Conservation (phyloP, 2,113 vertebrate species). For the Oplegnathus fasciatus region DNA sequence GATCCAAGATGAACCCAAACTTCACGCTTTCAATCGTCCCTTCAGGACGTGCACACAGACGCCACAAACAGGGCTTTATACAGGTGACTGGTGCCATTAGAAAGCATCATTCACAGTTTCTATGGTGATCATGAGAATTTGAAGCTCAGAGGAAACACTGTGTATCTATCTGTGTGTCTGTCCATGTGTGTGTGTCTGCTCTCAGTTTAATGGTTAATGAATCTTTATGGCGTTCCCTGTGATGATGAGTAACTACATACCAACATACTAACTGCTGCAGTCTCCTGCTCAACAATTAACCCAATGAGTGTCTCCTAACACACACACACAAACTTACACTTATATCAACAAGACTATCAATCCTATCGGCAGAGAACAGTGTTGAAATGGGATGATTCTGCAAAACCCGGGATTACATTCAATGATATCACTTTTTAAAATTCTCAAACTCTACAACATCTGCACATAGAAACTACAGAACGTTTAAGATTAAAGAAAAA, state of each 20-base stretch:
- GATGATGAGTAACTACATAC: constrained; percentile 63
- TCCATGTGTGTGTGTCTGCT: not conserved
- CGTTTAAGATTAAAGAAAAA: no score
- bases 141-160: not conserved
- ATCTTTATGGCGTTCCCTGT: constrained; percentile 46
- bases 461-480: no score
- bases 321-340: not conserved
- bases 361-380: no score
- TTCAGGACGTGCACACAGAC: no score
- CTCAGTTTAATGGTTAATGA: constrained; percentile 84
- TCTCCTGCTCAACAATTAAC: constrained; percentile 52
- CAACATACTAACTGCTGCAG: constrained; percentile 12
- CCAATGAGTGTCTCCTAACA: not conserved
- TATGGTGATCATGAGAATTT: not conserved
- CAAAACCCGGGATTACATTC: no score
- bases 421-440: no score
- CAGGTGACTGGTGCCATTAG: not conserved
- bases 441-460: no score
- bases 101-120: not conserved
- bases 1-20: no score
- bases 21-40: no score
- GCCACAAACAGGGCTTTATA: no score
- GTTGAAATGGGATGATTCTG: no score
- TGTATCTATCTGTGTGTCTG: not conserved
- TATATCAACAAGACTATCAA: no score